Base-by-base conservation (phyloP, 1,140 invertebrate species). In the Aphaenogaster floridana region DNA sequence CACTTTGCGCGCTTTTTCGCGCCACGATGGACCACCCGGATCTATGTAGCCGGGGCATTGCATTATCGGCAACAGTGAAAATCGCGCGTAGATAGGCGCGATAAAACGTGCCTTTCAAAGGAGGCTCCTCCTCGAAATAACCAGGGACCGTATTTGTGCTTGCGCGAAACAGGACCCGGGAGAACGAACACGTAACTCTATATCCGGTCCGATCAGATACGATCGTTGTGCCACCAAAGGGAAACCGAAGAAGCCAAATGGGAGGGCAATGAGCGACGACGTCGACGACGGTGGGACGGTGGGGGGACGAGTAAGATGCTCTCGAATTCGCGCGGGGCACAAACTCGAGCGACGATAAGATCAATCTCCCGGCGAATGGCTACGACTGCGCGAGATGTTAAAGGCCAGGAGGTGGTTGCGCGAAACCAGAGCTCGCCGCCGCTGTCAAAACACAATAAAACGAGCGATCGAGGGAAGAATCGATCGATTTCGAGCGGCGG, bases 381-480 rank as follows among this genome's bases (percentile, higher is more conserved):
- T 45, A 66, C 66, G 42, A 39, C 21, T 71, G 69, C 52, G 57
- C 48, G 39, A 72, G 54, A 52, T 42, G 39, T 57, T 42, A 84
- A 84, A 76, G 48, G 72, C 71, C 52, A 76, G 54, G 28, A 48
- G 68, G 36, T 72, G 89, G 76, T 86, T 86, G 84, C 83, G 85
- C 66, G 93, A 92, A 93, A 94, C 92, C 90, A 88, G 88, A 86
- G 78, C 87, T 88, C 91, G 61, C 42, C 91, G 59, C n/a, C 72
- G 88, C 89, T 93, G 93, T 93, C 93, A 94, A 93, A 94, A 94
- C 93, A 94, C 92, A 94, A 94, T 94, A 93, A 93, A 93, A 93
- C 89, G 91, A 17, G 54, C 89, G 91, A 91, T 92, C 92, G 87
- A 69, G 64, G 66, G 77, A 89, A 90, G 89, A 90, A 92, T 86